Conservation (phyloP, 2,888 invertebrate genomes). For the Alcis repandata region DNA sequence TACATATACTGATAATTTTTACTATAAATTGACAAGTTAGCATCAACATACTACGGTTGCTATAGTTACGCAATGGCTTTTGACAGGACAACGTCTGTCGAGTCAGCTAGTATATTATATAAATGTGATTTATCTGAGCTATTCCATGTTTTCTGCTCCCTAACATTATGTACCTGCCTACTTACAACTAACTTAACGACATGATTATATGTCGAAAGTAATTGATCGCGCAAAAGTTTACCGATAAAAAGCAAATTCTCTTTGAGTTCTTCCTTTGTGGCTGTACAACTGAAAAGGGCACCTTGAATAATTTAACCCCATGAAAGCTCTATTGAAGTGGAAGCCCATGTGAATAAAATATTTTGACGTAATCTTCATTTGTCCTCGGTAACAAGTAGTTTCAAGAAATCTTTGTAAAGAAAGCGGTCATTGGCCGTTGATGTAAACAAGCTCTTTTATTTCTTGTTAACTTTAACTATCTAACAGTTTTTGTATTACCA, state of each 20-base stretch:
- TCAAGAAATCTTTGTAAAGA: background rate
- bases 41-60: no score
- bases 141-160: no score
- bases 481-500: no score
- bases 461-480: no score
- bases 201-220: no score
- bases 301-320: constrained; percentile 8
- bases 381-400: background rate
- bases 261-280: constrained; percentile 1
- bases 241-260: background rate
- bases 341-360: constrained; percentile 11
- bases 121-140: no score
- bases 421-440: background rate
- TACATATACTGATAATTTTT: no score
- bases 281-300: constrained; percentile 9
- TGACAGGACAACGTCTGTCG: no score
- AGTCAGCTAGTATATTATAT: no score
- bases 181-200: background rate
- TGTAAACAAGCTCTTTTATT: no score
- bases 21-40: no score
- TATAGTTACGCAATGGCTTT: no score
- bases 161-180: background rate
- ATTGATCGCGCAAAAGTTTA: background rate
- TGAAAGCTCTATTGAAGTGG: background rate
- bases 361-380: background rate